These are phyloP conservation scores for Megaceryle alcyon DNA, from an alignment of 2,797 vertebrate species.

Conservation along the genomic window DNA sequence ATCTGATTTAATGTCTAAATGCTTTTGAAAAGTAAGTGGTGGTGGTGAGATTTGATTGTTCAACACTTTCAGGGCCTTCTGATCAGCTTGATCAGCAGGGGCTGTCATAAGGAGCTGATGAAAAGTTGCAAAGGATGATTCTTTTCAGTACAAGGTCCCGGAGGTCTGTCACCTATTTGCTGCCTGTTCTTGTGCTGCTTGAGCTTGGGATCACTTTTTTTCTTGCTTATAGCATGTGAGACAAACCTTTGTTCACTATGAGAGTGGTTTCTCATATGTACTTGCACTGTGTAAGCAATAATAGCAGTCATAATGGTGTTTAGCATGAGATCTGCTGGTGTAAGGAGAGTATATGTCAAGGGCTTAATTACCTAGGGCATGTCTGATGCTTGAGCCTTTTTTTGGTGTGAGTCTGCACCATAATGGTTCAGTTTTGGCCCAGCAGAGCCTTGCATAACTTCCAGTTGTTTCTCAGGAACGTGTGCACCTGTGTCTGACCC, in stretches of 20 bases:
- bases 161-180: neutral
- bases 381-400: neutral
- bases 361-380: neutral
- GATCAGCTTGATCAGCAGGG: constrained; percentile 9
- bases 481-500: neutral
- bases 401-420: neutral
- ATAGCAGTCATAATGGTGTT: neutral
- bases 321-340: neutral
- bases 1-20: neutral
- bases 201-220: neutral
- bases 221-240: neutral
- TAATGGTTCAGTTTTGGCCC: neutral
- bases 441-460: neutral
- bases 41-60: neutral
- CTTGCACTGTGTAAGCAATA: neutral
- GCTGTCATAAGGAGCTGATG: neutral
- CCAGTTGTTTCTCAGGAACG: neutral
- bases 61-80: neutral
- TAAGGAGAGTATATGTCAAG: neutral
- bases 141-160: neutral
- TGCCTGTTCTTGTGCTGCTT: neutral
- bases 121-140: neutral
- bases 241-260: neutral
- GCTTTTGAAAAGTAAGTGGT: neutral
- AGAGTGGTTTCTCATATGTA: neutral